These are phyloP conservation scores for Sitta europaea DNA, from an alignment of 2,113 vertebrate genomes.

Conservation along the genomic window DNA sequence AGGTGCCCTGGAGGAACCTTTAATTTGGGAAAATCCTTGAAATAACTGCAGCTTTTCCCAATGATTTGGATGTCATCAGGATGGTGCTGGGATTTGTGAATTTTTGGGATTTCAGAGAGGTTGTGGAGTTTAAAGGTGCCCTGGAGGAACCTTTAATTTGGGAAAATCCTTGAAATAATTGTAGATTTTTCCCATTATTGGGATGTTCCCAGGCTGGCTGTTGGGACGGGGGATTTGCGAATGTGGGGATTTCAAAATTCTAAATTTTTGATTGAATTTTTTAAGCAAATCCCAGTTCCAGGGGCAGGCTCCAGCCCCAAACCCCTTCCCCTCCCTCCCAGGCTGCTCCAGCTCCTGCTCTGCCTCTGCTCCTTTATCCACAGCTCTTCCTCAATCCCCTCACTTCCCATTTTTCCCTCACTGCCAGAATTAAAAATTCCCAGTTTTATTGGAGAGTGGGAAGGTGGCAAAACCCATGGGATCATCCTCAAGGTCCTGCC, in stretches of 20 bases:
- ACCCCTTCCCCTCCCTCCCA: too few relatives aligned
- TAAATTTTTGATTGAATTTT: too few relatives aligned
- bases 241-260: neutral
- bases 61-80: neutral
- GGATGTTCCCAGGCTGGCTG: neutral
- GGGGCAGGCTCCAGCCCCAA: too few relatives aligned
- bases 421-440: neutral
- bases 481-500: neutral
- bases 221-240: neutral
- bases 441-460: rapidly evolving
- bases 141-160: neutral
- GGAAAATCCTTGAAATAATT: neutral
- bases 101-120: neutral
- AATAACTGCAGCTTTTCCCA: neutral
- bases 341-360: too few relatives aligned
- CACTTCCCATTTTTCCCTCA: neutral
- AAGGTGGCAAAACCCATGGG: neutral
- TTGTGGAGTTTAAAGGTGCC: neutral
- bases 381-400: neutral
- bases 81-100: neutral
- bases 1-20: neutral
- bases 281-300: too few relatives aligned
- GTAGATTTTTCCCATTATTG: neutral
- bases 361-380: neutral
- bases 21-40: neutral